Percentiles rank a stretch among this genome's conserved stretches.
These are phyloP conservation scores for Cataglyphis rosenhaueri DNA, from an alignment of 2,888 invertebrate genomes.

Conservation along the genomic window DNA sequence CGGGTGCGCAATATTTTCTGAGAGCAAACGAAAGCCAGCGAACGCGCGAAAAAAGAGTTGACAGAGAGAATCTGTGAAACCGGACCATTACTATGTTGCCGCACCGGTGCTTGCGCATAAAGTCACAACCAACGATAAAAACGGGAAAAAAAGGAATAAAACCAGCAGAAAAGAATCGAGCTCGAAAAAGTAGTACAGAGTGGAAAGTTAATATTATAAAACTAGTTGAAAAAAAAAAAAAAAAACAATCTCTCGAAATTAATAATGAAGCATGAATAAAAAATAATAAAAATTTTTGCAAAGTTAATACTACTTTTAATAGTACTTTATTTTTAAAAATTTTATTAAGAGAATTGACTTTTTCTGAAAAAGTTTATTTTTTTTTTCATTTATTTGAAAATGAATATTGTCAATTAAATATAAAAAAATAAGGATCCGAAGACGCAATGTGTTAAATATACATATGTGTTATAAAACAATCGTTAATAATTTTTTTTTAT, in stretches of 20 bases:
- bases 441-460: neutral
- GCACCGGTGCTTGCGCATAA: neutral
- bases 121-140: neutral
- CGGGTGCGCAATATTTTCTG: slow-evolving; percentile 25
- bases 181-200: neutral
- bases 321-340: neutral
- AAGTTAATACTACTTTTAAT: neutral
- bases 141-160: neutral
- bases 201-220: slow-evolving; percentile 1
- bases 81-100: neutral
- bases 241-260: neutral
- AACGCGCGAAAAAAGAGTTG: slow-evolving; percentile 29
- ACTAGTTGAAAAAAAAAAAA: neutral
- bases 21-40: slow-evolving; percentile 16
- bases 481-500: neutral
- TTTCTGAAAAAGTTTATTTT: neutral
- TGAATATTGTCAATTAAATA: neutral
- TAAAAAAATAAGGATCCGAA: neutral
- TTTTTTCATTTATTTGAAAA: neutral
- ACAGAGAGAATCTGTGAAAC: slow-evolving; percentile 25
- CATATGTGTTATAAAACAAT: neutral
- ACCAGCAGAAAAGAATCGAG: neutral
- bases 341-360: neutral
- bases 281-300: neutral
- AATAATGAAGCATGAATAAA: neutral